phyloP scores from a whole-genome alignment of 2,888 invertebrate genomes.

The Papilio demoleus region DNA sequence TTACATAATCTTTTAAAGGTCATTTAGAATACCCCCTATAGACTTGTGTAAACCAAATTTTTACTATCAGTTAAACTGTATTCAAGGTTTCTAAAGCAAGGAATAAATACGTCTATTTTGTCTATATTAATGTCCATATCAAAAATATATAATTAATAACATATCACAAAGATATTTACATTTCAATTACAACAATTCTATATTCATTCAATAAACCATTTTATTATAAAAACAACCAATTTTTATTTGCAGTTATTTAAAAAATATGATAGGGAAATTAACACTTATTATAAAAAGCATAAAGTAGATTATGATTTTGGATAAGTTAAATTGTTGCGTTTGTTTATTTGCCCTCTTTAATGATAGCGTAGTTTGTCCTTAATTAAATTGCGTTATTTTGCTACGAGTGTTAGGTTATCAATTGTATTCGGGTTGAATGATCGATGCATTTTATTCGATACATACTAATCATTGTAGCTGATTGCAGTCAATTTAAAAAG shows the following conservation, averaged over 20 bases:
- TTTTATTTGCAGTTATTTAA: conserved; percentile 16
- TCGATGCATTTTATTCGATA: conserved; percentile 44
- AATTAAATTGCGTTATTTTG: conserved; percentile 49
- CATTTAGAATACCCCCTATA: too few relatives aligned
- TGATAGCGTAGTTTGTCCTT: conserved; percentile 47
- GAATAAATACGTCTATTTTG: too few relatives aligned
- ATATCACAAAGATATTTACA: conserved; percentile 36
- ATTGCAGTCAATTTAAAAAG: conserved; percentile 45
- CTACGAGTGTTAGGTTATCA: conserved; percentile 48
- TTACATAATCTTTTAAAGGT: too few relatives aligned
- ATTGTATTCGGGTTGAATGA: conserved; percentile 55
- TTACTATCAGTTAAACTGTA: too few relatives aligned
- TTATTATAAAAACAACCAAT: conserved; percentile 34
- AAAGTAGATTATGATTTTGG: conserved; percentile 6
- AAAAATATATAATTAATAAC: not conserved
- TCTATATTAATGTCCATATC: too few relatives aligned
- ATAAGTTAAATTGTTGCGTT: conserved; percentile 3
- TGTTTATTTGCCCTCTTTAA: conserved; percentile 44
- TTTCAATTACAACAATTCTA: conserved; percentile 41
- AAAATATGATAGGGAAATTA: conserved; percentile 6
- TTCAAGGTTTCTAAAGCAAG: too few relatives aligned
- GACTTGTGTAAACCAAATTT: too few relatives aligned
- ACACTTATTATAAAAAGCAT: conserved; percentile 1
- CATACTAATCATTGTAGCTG: conserved; percentile 44
- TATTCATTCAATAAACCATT: conserved; percentile 38